Conservation (phyloP, 2,797 vertebrate species). For the Margarornis squamiger region DNA sequence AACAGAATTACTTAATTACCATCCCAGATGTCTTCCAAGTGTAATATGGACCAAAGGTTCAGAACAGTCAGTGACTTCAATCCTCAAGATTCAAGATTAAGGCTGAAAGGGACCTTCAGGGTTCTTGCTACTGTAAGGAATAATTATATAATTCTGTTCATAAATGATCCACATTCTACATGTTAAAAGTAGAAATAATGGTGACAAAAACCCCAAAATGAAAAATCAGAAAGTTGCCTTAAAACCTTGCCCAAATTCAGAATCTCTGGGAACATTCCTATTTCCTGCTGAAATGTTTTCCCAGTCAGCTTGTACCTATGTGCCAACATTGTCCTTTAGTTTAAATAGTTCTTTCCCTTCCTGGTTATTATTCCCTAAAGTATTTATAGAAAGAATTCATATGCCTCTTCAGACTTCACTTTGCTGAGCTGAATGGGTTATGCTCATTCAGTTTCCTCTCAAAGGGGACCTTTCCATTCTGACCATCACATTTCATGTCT, state of each 20-base stretch:
- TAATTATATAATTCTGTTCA: not conserved
- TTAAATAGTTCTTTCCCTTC: slow-evolving; percentile 25
- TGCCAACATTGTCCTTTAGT: slow-evolving; percentile 39
- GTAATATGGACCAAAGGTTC: not conserved
- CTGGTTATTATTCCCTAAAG: not conserved
- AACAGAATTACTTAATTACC: not conserved
- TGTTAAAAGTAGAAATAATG: not conserved
- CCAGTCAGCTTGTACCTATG: not conserved
- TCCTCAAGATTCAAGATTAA: not conserved
- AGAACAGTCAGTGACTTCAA: not conserved
- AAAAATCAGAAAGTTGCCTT: not conserved
- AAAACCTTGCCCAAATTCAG: not conserved
- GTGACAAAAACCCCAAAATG: not conserved
- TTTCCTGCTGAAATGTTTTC: slow-evolving; percentile 17
- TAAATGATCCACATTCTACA: not conserved
- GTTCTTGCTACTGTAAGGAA: not conserved
- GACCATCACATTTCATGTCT: not conserved
- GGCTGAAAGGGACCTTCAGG: not conserved
- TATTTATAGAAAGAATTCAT: slow-evolving; percentile 22
- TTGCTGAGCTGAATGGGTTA: not conserved
- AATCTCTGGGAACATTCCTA: not conserved
- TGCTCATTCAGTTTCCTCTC: not conserved
- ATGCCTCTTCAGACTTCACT: not conserved
- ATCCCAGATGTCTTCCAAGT: not conserved
- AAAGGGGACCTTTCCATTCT: not conserved